These are phyloP conservation scores for Tamandua tetradactyla DNA, from an alignment of 2,797 vertebrate species.

Conservation along the genomic window DNA sequence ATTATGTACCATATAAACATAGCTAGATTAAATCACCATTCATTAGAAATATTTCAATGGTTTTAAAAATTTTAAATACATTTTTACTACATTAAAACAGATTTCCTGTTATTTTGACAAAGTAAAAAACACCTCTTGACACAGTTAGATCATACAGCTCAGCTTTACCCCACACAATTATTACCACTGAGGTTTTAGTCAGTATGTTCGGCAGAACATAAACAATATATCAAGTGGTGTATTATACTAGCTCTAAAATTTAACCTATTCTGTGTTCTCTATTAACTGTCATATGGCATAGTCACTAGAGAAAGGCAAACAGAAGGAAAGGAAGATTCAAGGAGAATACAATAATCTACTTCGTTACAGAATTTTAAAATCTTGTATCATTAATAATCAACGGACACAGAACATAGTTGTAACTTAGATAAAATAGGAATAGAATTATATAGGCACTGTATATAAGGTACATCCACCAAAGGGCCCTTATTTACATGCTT, in stretches of 20 bases:
- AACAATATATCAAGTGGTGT: neutral
- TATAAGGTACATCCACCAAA: neutral
- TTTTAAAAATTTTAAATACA: neutral
- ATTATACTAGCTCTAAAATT: neutral
- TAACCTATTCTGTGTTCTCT: neutral
- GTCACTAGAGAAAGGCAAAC: neutral
- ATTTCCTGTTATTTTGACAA: neutral
- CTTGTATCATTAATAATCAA: slow-evolving; percentile 1
- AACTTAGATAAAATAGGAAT: neutral
- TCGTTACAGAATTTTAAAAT: slow-evolving; percentile 23
- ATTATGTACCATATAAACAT: neutral
- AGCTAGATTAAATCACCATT: too few relatives aligned
- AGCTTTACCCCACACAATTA: neutral
- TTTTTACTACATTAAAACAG: neutral
- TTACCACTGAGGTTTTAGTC: neutral
- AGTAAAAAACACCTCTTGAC: neutral
- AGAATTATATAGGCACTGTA: neutral
- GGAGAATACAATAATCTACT: neutral
- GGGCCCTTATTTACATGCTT: neutral
- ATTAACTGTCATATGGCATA: neutral
- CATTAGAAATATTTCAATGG: neutral
- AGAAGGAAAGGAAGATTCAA: neutral
- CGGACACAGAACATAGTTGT: neutral
- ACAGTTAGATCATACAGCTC: neutral
- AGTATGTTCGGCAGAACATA: neutral